Percentiles rank a stretch among this genome's conserved stretches.
These are phyloP conservation scores for Meandrusa payeni DNA, from an alignment of 2,888 invertebrate genomes.

Conservation along the genomic window DNA sequence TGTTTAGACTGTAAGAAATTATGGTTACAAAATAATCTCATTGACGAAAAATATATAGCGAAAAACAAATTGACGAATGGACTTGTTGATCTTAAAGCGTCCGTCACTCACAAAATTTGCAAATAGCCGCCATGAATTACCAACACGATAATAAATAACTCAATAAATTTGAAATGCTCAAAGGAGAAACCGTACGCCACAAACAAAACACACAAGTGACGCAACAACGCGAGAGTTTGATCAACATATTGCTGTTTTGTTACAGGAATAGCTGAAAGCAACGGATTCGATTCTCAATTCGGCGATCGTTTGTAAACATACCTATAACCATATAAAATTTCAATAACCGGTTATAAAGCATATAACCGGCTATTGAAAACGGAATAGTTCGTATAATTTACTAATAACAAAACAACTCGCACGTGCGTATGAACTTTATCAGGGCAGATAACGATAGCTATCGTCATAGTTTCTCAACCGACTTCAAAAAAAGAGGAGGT, in stretches of 20 bases:
- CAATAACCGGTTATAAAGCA: too few species aligned
- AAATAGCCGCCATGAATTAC: conserved; percentile 3
- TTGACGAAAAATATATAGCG: too few species aligned
- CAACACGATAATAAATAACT: neutral
- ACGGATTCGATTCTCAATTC: neutral
- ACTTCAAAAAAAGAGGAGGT: too few species aligned
- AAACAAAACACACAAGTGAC: conserved; percentile 5
- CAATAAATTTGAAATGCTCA: conserved; percentile 3
- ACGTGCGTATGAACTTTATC: too few species aligned
- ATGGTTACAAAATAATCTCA: too few species aligned
- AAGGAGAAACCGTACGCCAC: conserved; percentile 1
- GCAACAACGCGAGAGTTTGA: neutral
- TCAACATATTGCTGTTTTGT: conserved; percentile 8
- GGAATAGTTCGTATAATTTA: conserved; percentile 1
- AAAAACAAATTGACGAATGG: too few species aligned
- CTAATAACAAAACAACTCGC: too few species aligned
- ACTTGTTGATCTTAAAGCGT: too few species aligned
- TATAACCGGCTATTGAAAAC: conserved; percentile 2
- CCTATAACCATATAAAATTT: too few species aligned
- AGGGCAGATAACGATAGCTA: too few species aligned
- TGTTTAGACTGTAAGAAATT: too few species aligned
- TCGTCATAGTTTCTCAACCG: too few species aligned
- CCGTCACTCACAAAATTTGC: conserved; percentile 1
- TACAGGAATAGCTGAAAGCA: conserved; percentile 14
- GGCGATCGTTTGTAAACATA: conserved; percentile 13